A percentile compares a stretch with the other conserved stretches of the same genome.
Evolutionary conservation across 1,140 invertebrate genomes (phyloP).

Genomic region (Sitophilus oryzae): DNA sequence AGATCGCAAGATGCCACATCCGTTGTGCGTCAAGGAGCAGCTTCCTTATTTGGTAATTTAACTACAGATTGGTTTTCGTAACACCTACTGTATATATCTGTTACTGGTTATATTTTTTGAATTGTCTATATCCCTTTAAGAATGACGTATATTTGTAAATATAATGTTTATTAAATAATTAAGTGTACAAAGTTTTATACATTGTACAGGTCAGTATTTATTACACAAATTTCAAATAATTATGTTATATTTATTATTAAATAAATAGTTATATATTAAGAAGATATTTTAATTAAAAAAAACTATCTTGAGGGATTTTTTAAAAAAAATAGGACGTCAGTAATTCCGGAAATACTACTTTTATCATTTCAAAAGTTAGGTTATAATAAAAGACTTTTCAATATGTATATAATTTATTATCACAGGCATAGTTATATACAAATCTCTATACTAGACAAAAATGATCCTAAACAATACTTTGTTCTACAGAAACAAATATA

Average conservation of each 20-base stretch:
- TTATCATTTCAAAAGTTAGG: too few relatives aligned
- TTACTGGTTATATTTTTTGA: slow-evolving; percentile 8
- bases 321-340: too few relatives aligned
- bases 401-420: background rate
- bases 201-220: slow-evolving; percentile 20
- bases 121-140: background rate
- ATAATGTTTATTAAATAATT: slow-evolving; percentile 6
- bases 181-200: slow-evolving; percentile 21
- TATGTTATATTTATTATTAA: background rate
- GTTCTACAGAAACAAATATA: background rate
- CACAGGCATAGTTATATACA: background rate
- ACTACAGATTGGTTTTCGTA: slow-evolving; percentile 68
- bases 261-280: too few relatives aligned
- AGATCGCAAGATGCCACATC: slow-evolving; percentile 30
- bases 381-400: too few relatives aligned
- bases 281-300: too few relatives aligned
- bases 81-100: slow-evolving; percentile 5
- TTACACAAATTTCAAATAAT: slow-evolving; percentile 1
- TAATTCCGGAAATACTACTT: too few relatives aligned
- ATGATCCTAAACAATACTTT: background rate
- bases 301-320: too few relatives aligned
- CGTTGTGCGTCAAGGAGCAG: slow-evolving; percentile 59
- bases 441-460: background rate
- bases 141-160: slow-evolving; percentile 18
- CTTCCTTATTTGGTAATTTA: slow-evolving; percentile 71